Conservation (phyloP, 1,140 invertebrate genomes). For the Nasonia giraulti region DNA sequence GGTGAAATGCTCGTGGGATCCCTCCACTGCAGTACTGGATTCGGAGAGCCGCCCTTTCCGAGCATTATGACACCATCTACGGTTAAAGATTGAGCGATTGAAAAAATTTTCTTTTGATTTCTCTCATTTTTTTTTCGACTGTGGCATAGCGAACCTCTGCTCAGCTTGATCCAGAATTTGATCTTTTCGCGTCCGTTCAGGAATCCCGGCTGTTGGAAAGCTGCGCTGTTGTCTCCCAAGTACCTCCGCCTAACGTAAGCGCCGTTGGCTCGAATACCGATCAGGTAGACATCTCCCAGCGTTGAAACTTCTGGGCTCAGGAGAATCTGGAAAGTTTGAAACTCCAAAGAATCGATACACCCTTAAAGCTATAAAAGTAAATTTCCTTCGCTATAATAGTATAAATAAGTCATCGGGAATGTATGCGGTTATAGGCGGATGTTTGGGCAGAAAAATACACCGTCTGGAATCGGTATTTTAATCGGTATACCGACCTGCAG, state of each 20-base stretch:
- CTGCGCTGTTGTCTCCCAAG: slow-evolving; percentile 40
- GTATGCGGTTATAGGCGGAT: no score
- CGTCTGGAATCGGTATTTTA: neutral
- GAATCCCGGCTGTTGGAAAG: slow-evolving; percentile 34
- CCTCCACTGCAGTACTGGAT: slow-evolving; percentile 43
- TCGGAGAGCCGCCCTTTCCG: slow-evolving; percentile 14
- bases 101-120: no score
- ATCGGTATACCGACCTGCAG: slow-evolving; percentile 40
- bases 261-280: slow-evolving; percentile 36
- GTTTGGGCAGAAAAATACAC: no score
- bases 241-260: slow-evolving; percentile 32
- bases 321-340: slow-evolving; percentile 29
- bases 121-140: no score
- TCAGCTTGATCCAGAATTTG: slow-evolving; percentile 48
- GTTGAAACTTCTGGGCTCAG: slow-evolving; percentile 34
- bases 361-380: no score
- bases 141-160: slow-evolving; percentile 11
- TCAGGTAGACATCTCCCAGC: slow-evolving; percentile 42
- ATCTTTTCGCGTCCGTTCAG: slow-evolving; percentile 27
- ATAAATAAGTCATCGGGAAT: no score
- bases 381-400: no score
- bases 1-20: slow-evolving; percentile 46
- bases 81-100: no score
- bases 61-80: slow-evolving; percentile 42
- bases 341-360: no score